Base-by-base conservation (phyloP, 2,113 vertebrate genomes). In the Muscicapa adusta region DNA sequence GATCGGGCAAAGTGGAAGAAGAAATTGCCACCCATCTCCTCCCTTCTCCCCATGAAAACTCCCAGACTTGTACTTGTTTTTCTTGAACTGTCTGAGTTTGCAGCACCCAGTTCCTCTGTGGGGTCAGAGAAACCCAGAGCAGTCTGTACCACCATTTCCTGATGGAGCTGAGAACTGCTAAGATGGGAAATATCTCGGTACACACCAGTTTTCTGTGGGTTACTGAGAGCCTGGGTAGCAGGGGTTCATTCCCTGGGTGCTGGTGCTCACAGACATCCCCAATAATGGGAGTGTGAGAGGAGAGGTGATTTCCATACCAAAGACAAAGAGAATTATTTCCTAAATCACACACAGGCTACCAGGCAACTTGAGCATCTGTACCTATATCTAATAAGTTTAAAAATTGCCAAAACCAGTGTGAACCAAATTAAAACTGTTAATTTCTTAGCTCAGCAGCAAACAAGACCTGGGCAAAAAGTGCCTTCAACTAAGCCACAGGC, bases 1-100 rank as follows among this genome's bases (percentile, higher is more conserved):
- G 48, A 31, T 0, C 0, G 28, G 22, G 6, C 13, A 51, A 65
- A 91, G n/a, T 17, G 20, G 57, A 36, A 43, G 25, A 66, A 50
- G 67, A 38, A 84, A 54, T 50, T 0, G 0, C 29, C 51, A 45
- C 16, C 42, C 12, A 47, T 8, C 24, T 56, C n/a, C 19, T 68
- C 23, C 28, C 38, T 63, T 58, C 51, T 61, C 6, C 42, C 15
- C 3, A 0, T 26, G 45, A 50, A 78, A 82, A 40, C 33, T 89
- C 33, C 18, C 51, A 66, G 25, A 33, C 3, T 23, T 6, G 31
- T 1, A 43, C 8, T 8, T 4, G 1, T 6, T 74, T 73, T 28
- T 40, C 23, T n/a, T 58, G 23, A 61, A 10, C 38, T 85, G 20
- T 22, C 43, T 38, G 43, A 50, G 26, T 10, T 71, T 73, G 33